Base-by-base conservation (phyloP, 2,888 invertebrate genomes). In the Acronicta aceris region DNA sequence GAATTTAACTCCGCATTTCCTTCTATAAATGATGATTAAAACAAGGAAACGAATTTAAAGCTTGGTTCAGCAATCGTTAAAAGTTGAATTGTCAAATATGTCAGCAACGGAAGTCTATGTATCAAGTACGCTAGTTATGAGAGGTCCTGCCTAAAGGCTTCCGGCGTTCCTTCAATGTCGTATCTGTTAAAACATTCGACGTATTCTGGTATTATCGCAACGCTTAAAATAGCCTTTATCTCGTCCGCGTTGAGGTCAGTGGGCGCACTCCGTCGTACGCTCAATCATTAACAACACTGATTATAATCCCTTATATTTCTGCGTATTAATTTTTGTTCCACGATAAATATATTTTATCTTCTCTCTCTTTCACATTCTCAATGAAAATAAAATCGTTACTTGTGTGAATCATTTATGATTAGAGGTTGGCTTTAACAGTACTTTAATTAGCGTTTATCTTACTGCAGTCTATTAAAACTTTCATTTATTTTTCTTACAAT, bases 191-290 rank as follows among this genome's bases (percentile, higher is more conserved):
- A 88, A 89, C 85, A 83, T 90, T 91, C 86, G 87, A 89, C 88
- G 89, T 91, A 88, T 90, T 87, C 51, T 83, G 85, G 90, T 89
- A 87, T 92, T 92, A 93, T 94, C 93, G 81, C 82, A 78, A 45
- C 82, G 89, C 93, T 93, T 84, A 86, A 94, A 94, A 94, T 94
- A 94, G 90, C 87, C 82, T 89, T 92, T 94, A 94, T 94, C 94
- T 93, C 89, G 89, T 87, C 83, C 83, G 85, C 82, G 81, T 86
- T 92, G 93, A 93, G 93, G 94, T 93, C 93, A 93, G 88, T 92
- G 89, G 91, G 92, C 90, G 88, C 89, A 66, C 72, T 89, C 86
- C 65, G 89, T 79, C 78, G 83, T 87, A 89, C 86, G 83, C 84
- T 82, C 82, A 81, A 88, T 88, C 90, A 89, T 90, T 89, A 89